Conservation (phyloP, 1,140 invertebrate species). For the Macrostomum lignano region DNA sequence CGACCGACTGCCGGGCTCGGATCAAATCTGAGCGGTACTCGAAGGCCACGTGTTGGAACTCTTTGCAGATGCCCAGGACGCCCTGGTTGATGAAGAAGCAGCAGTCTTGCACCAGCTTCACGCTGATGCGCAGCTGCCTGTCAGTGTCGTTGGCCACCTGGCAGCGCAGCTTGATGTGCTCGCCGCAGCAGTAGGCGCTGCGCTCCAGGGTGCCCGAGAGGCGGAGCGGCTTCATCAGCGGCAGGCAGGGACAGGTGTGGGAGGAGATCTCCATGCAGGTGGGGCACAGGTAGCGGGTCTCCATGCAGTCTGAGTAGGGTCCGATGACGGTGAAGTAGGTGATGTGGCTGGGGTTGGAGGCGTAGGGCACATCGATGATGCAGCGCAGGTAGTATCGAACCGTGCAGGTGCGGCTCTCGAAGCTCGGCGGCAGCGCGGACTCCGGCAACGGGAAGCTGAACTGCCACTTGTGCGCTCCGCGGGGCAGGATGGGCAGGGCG, state of each 20-base stretch:
- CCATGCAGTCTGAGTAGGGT: slow-evolving; percentile 56
- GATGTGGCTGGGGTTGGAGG: slow-evolving; percentile 50
- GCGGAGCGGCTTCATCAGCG: too few species aligned
- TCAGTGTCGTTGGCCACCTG: too few species aligned
- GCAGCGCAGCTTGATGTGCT: too few species aligned
- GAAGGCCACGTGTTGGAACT: slow-evolving; percentile 39
- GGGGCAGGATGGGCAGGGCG: slow-evolving; percentile 41
- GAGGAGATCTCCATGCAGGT: too few species aligned
- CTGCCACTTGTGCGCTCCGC: slow-evolving; percentile 44
- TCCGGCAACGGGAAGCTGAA: slow-evolving; percentile 49
- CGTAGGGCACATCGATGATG: slow-evolving; percentile 50
- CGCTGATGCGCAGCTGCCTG: slow-evolving; percentile 3
- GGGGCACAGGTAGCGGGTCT: slow-evolving; percentile 50
- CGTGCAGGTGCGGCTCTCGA: slow-evolving; percentile 46
- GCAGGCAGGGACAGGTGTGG: too few species aligned
- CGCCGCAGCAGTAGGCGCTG: too few species aligned
- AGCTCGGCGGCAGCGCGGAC: slow-evolving; percentile 45
- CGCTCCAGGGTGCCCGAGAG: too few species aligned
- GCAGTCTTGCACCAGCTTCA: neutral
- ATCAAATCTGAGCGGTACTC: too few species aligned
- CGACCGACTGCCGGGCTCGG: too few species aligned
- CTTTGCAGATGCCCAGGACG: slow-evolving; percentile 44
- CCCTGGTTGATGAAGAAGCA: slow-evolving; percentile 40
- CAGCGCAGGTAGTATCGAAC: slow-evolving; percentile 50
- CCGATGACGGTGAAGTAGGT: slow-evolving; percentile 58